These are phyloP conservation scores for Macrophya alboannulata DNA, from an alignment of 2,888 invertebrate species.

Conservation along the genomic window DNA sequence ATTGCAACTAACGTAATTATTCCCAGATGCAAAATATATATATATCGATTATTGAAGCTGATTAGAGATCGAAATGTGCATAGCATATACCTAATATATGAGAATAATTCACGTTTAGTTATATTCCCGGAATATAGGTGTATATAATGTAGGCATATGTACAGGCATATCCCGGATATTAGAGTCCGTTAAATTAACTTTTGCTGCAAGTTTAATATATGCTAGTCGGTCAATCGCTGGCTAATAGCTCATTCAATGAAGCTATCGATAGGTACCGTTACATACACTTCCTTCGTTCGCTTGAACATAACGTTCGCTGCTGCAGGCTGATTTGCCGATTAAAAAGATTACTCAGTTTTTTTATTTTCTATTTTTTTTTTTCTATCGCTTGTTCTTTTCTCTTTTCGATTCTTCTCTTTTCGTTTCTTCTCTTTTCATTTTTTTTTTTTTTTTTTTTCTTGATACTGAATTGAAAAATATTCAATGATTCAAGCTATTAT, in stretches of 20 bases:
- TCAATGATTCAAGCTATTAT: background rate
- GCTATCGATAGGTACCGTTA: slow-evolving; percentile 49
- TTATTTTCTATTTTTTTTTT: slow-evolving; percentile 5
- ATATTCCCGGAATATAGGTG: background rate
- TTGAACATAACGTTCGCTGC: slow-evolving; percentile 33
- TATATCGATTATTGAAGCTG: background rate
- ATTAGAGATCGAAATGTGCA: background rate
- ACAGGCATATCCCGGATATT: slow-evolving; percentile 1
- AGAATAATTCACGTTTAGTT: background rate
- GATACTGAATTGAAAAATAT: background rate
- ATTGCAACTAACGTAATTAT: background rate
- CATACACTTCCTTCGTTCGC: slow-evolving; percentile 21
- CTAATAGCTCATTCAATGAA: slow-evolving; percentile 52
- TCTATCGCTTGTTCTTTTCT: background rate
- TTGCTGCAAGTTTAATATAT: slow-evolving; percentile 44
- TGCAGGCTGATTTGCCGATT: slow-evolving; percentile 17
- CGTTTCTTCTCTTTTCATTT: background rate
- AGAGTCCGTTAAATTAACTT: slow-evolving; percentile 28
- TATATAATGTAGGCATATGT: background rate
- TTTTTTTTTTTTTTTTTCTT: background rate
- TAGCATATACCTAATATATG: too few species aligned
- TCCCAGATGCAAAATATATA: background rate
- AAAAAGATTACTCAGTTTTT: slow-evolving; percentile 22
- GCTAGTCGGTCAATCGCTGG: slow-evolving; percentile 52
- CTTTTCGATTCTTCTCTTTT: background rate